phyloP scores from a whole-genome alignment of 2,888 invertebrate species.

The Cephus pulcher region DNA sequence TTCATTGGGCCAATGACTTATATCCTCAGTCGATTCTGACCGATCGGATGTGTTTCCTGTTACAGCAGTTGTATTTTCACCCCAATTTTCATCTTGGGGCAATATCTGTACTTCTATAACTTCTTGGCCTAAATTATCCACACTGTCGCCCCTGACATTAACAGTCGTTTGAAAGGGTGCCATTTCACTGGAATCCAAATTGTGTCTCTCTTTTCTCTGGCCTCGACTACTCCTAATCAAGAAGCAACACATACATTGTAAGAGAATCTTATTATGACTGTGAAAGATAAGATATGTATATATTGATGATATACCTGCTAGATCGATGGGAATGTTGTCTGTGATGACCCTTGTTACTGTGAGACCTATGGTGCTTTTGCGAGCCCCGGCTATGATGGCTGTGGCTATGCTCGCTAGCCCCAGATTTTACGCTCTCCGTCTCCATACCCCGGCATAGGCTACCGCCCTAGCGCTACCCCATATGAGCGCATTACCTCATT shows the following conservation, averaged over 20 bases:
- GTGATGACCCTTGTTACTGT: conserved; percentile 68
- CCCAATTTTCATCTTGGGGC: conserved; percentile 98
- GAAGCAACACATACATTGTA: conserved; percentile 35
- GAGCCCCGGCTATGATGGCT: conserved; percentile 64
- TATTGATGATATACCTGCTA: conserved; percentile 69
- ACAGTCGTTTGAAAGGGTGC: conserved; percentile 90
- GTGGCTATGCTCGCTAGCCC: conserved; percentile 83
- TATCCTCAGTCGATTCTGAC: conserved; percentile 93
- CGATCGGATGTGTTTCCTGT: conserved; percentile 97
- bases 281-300: background rate
- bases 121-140: conserved; percentile 88
- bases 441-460: conserved; percentile 76
- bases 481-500: conserved; percentile 54
- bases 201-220: conserved; percentile 72
- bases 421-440: conserved; percentile 92
- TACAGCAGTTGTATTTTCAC: conserved; percentile 97
- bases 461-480: conserved; percentile 68
- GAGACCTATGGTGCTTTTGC: conserved; percentile 58
- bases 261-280: conserved; percentile 6
- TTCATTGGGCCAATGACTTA: conserved; percentile 83
- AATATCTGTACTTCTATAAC: conserved; percentile 96
- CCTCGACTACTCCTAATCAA: conserved; percentile 73
- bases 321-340: conserved; percentile 77
- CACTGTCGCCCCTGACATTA: conserved; percentile 74
- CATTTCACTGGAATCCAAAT: conserved; percentile 73